These are phyloP conservation scores for Macrotis lagotis DNA, from an alignment of 2,113 vertebrate genomes.

Conservation along the genomic window DNA sequence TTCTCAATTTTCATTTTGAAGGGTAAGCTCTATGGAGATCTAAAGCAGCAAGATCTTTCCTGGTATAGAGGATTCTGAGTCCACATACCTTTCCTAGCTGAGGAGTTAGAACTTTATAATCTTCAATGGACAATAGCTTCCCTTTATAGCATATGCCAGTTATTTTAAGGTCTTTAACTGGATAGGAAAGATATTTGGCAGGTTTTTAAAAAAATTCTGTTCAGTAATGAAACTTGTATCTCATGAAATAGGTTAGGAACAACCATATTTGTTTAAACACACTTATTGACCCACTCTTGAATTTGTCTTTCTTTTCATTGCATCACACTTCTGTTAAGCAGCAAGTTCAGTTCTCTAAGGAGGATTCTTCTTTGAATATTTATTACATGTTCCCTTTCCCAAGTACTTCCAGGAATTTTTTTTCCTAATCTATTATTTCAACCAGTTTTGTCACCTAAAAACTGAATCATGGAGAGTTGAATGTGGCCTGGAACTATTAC, in stretches of 20 bases:
- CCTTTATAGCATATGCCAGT: neutral
- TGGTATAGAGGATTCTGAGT: neutral
- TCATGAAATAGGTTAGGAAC: constrained; percentile 47
- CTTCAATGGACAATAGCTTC: neutral
- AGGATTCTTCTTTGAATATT: neutral
- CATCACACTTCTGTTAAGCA: neutral
- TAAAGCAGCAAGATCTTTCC: neutral
- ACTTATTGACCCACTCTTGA: neutral
- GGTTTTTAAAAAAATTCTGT: neutral
- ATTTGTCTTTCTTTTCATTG: neutral
- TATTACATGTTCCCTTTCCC: constrained; percentile 21
- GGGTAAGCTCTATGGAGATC: neutral
- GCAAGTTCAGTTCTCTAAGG: constrained; percentile 19
- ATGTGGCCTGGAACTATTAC: neutral
- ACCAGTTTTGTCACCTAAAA: neutral
- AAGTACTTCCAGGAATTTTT: constrained; percentile 31
- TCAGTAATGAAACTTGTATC: constrained; percentile 12
- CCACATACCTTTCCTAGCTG: neutral
- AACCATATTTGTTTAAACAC: neutral
- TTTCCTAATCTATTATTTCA: constrained; percentile 24
- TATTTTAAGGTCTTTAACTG: neutral
- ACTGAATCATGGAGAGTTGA: neutral
- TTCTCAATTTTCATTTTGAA: neutral
- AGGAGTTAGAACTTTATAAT: neutral
- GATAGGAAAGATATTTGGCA: constrained; percentile 23